Conservation (phyloP, 2,888 invertebrate genomes). For the Choristoneura rosaceana region DNA sequence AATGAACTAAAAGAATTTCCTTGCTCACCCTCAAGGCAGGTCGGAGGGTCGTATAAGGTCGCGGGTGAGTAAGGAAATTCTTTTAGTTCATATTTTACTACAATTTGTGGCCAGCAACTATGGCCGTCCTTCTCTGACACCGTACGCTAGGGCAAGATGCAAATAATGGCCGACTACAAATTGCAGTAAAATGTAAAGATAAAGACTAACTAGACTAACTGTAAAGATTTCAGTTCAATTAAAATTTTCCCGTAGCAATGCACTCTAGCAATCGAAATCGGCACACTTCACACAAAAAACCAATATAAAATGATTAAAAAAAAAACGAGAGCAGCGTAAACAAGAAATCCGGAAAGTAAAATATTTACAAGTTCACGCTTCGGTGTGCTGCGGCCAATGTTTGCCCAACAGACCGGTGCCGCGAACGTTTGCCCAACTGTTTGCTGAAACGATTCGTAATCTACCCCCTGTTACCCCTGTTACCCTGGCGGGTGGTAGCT, state of each 20-base stretch:
- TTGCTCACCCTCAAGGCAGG: no score
- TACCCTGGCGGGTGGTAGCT: neutral
- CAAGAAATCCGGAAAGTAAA: conserved; percentile 12
- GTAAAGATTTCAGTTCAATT: neutral
- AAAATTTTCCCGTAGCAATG: neutral
- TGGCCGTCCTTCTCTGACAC: no score
- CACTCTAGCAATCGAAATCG: neutral
- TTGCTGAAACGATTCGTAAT: neutral
- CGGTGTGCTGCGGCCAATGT: neutral
- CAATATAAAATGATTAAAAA: conserved; percentile 2
- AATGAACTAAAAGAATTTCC: no score
- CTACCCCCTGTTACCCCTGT: no score
- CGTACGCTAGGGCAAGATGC: no score
- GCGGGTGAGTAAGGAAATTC: no score
- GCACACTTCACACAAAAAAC: conserved; percentile 5
- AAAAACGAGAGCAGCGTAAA: neutral
- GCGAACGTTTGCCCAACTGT: neutral
- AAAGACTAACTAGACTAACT: no score
- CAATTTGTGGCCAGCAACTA: no score
- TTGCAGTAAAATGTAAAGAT: no score
- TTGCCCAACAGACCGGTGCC: neutral
- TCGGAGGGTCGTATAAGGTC: no score
- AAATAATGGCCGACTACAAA: no score
- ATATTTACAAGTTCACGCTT: conserved; percentile 18
- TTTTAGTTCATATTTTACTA: no score